A percentile compares a stretch with the other conserved stretches of the same genome.
phyloP scores from a whole-genome alignment of 2,888 invertebrate species.

The Caenorhabditis japonica region DNA sequence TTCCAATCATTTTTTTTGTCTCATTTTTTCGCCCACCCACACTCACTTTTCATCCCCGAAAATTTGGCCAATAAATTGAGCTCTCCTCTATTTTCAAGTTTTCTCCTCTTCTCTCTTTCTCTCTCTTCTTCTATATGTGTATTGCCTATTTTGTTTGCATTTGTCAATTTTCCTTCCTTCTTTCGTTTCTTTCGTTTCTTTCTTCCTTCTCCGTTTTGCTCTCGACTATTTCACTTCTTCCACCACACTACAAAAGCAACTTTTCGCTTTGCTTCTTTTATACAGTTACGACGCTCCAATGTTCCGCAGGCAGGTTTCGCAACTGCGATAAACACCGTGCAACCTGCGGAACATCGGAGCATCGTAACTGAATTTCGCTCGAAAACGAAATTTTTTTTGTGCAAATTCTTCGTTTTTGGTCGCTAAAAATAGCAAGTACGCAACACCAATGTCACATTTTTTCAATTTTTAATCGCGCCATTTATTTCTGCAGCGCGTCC shows the following conservation, averaged over 20 bases:
- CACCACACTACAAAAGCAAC: constrained; percentile 10
- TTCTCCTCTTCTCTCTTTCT: no score
- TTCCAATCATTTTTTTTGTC: no score
- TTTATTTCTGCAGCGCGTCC: constrained; percentile 6
- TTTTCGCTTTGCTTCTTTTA: constrained; percentile 25
- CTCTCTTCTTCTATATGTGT: constrained; percentile 38
- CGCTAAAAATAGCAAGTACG: no score
- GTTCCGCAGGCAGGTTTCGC: no score
- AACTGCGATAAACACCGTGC: no score
- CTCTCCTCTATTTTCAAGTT: constrained; percentile 18
- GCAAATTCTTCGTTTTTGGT: constrained; percentile 1
- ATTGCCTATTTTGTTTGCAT: constrained; percentile 53
- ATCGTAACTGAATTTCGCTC: no score
- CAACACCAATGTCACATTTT: no score
- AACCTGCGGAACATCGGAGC: no score
- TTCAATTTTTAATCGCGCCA: neutral
- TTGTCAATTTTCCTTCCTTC: constrained; percentile 26
- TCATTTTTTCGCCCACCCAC: neutral
- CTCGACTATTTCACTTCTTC: constrained; percentile 32
- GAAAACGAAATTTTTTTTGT: constrained; percentile 10
- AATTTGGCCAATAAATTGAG: constrained; percentile 45
- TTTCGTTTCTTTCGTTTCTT: constrained; percentile 11
- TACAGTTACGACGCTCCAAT: no score
- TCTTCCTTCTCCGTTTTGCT: constrained; percentile 26
- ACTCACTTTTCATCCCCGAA: constrained; percentile 11